phyloP scores from a whole-genome alignment of 2,888 invertebrate species.

The Luperina testacea region DNA sequence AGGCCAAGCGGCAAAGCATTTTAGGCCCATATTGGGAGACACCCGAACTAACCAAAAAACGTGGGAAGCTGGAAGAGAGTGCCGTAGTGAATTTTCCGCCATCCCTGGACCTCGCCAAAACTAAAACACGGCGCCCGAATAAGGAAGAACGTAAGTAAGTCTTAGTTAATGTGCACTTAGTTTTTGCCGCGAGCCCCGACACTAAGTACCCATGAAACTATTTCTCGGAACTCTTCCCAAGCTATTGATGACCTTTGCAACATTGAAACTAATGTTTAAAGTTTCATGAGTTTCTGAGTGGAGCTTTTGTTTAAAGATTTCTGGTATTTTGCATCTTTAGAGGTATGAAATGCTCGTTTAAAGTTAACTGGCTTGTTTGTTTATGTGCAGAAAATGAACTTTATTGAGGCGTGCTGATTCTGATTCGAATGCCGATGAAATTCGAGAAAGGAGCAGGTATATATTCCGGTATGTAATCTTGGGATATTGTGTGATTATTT shows the following conservation, averaged over 20 bases:
- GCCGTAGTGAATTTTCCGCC: not conserved
- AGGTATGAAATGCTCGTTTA: conserved; percentile 8
- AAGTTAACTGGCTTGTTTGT: conserved; percentile 3
- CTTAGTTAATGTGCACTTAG: conserved; percentile 55
- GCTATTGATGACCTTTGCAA: conserved; percentile 45
- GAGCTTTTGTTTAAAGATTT: conserved; percentile 39
- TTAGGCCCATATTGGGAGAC: not conserved
- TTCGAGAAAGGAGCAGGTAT: not conserved
- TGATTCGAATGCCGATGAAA: not conserved
- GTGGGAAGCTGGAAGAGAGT: not conserved
- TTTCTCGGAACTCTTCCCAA: conserved; percentile 40
- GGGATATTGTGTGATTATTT: not conserved
- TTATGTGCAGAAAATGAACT: not conserved
- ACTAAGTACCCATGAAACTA: conserved; percentile 45
- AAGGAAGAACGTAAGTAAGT: conserved; percentile 44
- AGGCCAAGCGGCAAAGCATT: not conserved
- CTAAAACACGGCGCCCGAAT: conserved; percentile 11
- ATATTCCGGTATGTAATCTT: not conserved
- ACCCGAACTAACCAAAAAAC: not conserved
- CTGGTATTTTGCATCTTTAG: conserved; percentile 29
- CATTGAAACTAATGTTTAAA: conserved; percentile 45
- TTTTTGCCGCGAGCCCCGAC: conserved; percentile 37
- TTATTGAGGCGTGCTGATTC: not conserved
- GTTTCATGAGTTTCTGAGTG: conserved; percentile 30
- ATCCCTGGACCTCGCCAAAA: conserved; percentile 24